A percentile compares a stretch with the other conserved stretches of the same genome.
Evolutionary conservation across 2,888 invertebrate species (phyloP).

Genomic region (Halictus quadricinctus): DNA sequence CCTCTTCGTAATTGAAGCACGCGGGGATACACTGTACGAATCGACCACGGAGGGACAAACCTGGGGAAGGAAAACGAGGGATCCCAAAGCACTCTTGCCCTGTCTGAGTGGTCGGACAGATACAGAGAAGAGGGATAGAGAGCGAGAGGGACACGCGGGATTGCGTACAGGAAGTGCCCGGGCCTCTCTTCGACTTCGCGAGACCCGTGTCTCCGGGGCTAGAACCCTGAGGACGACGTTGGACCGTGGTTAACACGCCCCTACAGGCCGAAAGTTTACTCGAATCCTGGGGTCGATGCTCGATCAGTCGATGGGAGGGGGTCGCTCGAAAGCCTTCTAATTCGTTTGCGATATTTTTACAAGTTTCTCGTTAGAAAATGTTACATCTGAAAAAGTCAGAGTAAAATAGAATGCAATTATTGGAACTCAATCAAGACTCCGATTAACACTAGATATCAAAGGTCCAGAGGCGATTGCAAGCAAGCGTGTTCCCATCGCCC

Average conservation of each 20-base stretch:
- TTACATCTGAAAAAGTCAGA: no score
- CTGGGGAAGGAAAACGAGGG: conserved; percentile 62
- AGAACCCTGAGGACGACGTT: conserved; percentile 55
- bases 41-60: conserved; percentile 33
- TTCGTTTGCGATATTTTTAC: neutral
- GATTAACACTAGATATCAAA: no score
- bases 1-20: conserved; percentile 79
- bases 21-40: conserved; percentile 65
- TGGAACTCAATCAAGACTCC: no score
- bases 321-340: neutral
- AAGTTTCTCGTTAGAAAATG: neutral
- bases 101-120: conserved; percentile 71
- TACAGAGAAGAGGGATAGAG: conserved; percentile 45
- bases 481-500: neutral
- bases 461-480: neutral
- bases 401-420: no score
- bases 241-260: conserved; percentile 56
- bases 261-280: conserved; percentile 36
- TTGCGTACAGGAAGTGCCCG: conserved; percentile 48
- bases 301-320: neutral
- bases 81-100: conserved; percentile 72
- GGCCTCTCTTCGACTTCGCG: conserved; percentile 46
- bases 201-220: conserved; percentile 34
- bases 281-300: neutral
- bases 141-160: conserved; percentile 43